Evolutionary conservation across 2,113 vertebrate genomes (phyloP), one percentile per base, ranked within the genome.

Genomic region (Pseudopipra pipra): DNA sequence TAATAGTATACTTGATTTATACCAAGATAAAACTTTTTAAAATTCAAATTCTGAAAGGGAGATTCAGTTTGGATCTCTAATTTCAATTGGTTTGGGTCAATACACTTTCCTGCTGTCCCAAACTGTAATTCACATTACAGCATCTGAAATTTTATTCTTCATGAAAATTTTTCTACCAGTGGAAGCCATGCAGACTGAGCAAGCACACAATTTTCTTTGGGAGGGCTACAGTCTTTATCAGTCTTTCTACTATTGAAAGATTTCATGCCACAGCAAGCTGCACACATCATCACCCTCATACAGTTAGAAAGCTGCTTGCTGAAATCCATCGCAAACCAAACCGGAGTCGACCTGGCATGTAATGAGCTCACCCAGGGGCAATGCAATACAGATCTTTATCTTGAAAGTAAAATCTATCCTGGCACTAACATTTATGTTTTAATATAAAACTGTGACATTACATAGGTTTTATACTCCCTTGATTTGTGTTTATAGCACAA

Each of bases 341-440:
- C 65, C 44, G 24, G 24, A 91, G 77, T 61, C 2, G 7, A 85
- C 71, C 85, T 85, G 90, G 87, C 87, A 72, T 72, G 70, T 87
- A 93, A 96, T 68, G 58, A 93, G 62, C 78, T 90, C 78, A 94
- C 87, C 78, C 93, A 85, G 49, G 85, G 87, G 92, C 93, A 95
- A 85, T 63, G 92, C 11, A 89, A 76, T 75, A 52, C 90, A 91
- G 71, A 87, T 65, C 39, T 79, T 39, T 85, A 22, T 65, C 82
- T 79, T 85, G 87, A 85, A 93, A 94, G 66, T 49, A 76, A 91
- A 87, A 82, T 93, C 58, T 54, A 91, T 90, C 78, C 78, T 83
- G 56, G 66, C 89, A 44, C 58, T 90, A 94, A 79, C 82, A 83
- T 97, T 95, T 94, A 90, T 87, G 78, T 68, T 87, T 93, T 81